Conservation (phyloP, 2,797 vertebrate genomes). For the Peromyscus aztecus region DNA sequence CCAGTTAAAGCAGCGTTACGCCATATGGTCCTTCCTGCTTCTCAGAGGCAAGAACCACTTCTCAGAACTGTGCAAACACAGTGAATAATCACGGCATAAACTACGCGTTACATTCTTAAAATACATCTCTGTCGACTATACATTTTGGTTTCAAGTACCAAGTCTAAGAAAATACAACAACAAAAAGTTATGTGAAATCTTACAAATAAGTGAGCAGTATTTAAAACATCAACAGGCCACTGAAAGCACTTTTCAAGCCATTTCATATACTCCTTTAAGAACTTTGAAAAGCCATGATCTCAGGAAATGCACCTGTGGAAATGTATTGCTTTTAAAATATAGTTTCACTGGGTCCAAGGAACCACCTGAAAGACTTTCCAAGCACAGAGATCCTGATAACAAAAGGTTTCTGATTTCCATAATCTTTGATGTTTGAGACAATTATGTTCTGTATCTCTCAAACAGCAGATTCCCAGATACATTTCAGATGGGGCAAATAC, state of each 20-base stretch:
- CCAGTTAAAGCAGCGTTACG: background rate
- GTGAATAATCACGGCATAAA: background rate
- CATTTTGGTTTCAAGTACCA: conserved; percentile 39
- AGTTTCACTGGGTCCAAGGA: background rate
- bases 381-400: background rate
- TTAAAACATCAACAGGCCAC: background rate
- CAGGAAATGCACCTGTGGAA: background rate
- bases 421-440: background rate
- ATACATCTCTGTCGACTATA: background rate
- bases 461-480: background rate
- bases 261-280: conserved; percentile 20
- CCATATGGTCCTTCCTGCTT: background rate
- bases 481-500: background rate
- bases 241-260: background rate
- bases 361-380: conserved; percentile 19
- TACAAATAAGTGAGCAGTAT: conserved; percentile 6
- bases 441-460: background rate
- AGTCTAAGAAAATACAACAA: conserved; percentile 38
- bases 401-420: conserved; percentile 18
- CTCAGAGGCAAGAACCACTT: conserved; percentile 29
- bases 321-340: background rate
- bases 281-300: conserved; percentile 37
- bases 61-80: conserved; percentile 35
- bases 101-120: background rate
- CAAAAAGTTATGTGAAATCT: conserved; percentile 49